Evolutionary conservation across 1,140 invertebrate species (phyloP).

Genomic region (Bombus huntii): DNA sequence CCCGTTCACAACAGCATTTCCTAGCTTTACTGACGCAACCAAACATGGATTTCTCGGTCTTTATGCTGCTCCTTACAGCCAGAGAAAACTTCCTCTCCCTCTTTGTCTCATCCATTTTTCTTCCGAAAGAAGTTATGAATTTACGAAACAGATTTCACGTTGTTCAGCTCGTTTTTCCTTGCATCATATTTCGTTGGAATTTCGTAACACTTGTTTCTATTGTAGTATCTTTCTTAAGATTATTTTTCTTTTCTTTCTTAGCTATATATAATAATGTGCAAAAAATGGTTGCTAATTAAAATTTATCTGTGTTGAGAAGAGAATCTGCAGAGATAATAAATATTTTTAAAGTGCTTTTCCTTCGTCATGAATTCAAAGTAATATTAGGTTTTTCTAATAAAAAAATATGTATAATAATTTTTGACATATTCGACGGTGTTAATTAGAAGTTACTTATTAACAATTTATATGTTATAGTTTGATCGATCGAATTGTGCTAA

Average conservation of each 20-base stretch:
- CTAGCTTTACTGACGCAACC: neutral
- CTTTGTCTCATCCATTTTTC: neutral
- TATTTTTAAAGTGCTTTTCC: neutral
- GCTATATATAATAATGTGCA: neutral
- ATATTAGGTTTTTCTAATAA: too few species aligned
- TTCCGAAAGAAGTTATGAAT: neutral
- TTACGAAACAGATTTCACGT: constrained; percentile 5
- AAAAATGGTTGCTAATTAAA: neutral
- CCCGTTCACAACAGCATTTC: neutral
- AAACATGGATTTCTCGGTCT: neutral
- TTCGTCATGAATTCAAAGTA: too few species aligned
- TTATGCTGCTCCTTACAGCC: neutral
- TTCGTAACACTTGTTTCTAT: neutral
- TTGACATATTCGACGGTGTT: too few species aligned
- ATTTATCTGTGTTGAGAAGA: neutral
- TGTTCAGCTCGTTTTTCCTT: neutral
- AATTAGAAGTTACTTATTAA: too few species aligned
- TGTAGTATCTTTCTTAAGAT: neutral
- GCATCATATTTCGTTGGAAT: neutral
- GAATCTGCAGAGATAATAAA: too few species aligned
- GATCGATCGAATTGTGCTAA: too few species aligned
- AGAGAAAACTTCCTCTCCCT: neutral
- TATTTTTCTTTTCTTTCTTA: neutral
- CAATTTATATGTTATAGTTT: too few species aligned
- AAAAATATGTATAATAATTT: too few species aligned